phyloP scores from a whole-genome alignment of 2,888 invertebrate genomes.

The Papilio elwesi region DNA sequence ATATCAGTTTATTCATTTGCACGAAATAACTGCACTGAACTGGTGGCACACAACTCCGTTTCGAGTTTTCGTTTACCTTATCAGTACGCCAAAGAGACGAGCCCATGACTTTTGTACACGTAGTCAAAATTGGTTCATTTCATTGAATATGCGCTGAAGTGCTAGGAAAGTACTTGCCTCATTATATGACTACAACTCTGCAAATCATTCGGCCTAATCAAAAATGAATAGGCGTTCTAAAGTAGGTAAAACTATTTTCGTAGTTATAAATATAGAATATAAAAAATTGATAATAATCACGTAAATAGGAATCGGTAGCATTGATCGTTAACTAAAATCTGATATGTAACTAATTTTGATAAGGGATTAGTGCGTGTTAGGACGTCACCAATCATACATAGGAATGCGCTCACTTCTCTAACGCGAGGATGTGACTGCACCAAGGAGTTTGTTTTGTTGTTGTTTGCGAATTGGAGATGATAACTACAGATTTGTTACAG shows the following conservation, averaged over 20 bases:
- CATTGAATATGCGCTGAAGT: background rate
- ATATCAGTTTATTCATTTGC: too few species aligned
- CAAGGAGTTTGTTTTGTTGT: background rate
- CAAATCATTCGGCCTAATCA: background rate
- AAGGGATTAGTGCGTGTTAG: slow-evolving; percentile 2
- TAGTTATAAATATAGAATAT: slow-evolving; percentile 7
- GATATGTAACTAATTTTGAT: slow-evolving; percentile 23
- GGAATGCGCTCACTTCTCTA: background rate
- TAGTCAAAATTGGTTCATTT: background rate
- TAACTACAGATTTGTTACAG: slow-evolving; percentile 18
- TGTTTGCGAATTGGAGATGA: background rate
- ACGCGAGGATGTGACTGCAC: background rate
- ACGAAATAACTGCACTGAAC: too few species aligned
- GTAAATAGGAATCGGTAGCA: slow-evolving; percentile 21
- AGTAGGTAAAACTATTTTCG: background rate
- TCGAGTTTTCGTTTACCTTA: too few species aligned
- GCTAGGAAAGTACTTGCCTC: background rate
- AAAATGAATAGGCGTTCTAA: background rate
- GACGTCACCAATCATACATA: background rate
- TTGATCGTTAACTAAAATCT: slow-evolving; percentile 20
- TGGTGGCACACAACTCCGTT: too few species aligned
- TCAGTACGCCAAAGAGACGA: too few species aligned
- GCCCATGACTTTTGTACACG: background rate
- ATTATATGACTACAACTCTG: background rate
- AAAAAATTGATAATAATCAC: background rate